Base-by-base conservation (phyloP, 2,888 invertebrate genomes). In the Latrodectus hesperus region DNA sequence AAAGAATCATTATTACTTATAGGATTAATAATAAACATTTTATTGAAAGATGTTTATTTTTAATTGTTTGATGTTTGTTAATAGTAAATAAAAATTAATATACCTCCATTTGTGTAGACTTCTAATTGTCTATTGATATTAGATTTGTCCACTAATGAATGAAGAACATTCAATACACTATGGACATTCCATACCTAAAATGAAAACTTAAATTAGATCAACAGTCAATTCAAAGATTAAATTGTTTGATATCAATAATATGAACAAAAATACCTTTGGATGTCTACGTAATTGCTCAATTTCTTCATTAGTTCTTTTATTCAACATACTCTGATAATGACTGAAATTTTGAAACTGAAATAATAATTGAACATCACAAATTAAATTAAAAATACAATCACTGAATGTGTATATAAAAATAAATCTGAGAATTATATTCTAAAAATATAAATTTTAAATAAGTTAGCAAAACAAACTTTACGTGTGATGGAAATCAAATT, bases 111-210 rank as follows among this genome's bases (percentile, higher is more conserved):
- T 70, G 93, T 92, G 90, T 93, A 93, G 10, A 98, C 98, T 93
- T 98, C 98, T 91, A 99, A 94, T 92, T 99, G 99, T 90, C 96
- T 95, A 92, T 99, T 99, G 91, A 99, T 99, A 92, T 98, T 98
- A 14, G 98, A 98, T 92, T 99, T 99, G 91, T 99, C 98, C 22
- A 99, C 98, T 88, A 99, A 94, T 0, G 98, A 99, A 93, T 99
- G 99, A 75, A 99, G 93, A 53, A 99, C 99, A 93, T 99, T 99
- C 86, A 99, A 94, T 72, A 99, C 98, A 92, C 98, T 98, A 79
- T 99, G 95, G 60, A 99, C 98, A 93, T 99, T 99, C 99, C 99
- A 99, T 9, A 97, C 92, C 92, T 93, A 83, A 71, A 74, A 71
- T 52, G 17, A 12, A 51, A 26, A 71, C 65, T 74, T 81, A 51